Evolutionary conservation across 2,113 vertebrate species (phyloP).

Genomic region (Diadophis punctatus): DNA sequence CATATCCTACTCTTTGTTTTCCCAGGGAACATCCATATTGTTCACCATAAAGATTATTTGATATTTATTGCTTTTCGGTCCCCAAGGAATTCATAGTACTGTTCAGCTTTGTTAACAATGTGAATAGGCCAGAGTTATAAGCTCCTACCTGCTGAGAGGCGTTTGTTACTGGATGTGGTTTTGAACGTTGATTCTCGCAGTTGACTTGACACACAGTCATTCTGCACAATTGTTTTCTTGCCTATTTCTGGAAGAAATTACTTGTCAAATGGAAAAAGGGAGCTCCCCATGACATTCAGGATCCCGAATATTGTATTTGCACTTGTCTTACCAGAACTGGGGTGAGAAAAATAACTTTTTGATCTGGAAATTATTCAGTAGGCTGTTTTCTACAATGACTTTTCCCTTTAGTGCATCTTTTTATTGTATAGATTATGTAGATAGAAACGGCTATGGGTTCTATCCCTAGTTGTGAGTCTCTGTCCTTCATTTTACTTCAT

Average conservation of each 20-base stretch:
- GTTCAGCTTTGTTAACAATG: neutral
- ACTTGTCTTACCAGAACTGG: neutral
- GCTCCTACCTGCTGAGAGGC: neutral
- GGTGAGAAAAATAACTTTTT: neutral
- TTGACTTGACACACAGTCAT: neutral
- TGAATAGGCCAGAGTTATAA: neutral
- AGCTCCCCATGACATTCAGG: neutral
- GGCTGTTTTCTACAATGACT: neutral
- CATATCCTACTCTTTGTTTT: slow-evolving; percentile 11
- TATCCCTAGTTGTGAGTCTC: neutral
- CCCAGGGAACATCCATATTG: neutral
- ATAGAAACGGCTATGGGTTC: neutral
- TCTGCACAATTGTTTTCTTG: neutral
- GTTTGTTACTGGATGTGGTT: neutral
- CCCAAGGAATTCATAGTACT: neutral
- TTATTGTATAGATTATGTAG: neutral
- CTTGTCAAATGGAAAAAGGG: neutral
- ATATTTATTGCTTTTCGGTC: slow-evolving; percentile 5
- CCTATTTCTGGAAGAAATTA: neutral
- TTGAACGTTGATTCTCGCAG: neutral
- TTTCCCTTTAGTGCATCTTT: neutral
- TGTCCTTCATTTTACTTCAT: neutral
- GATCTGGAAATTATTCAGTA: neutral
- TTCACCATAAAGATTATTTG: neutral
- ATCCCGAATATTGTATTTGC: neutral